These are phyloP conservation scores for Asarcornis scutulata DNA, from an alignment of 2,113 vertebrate species.

Conservation along the genomic window DNA sequence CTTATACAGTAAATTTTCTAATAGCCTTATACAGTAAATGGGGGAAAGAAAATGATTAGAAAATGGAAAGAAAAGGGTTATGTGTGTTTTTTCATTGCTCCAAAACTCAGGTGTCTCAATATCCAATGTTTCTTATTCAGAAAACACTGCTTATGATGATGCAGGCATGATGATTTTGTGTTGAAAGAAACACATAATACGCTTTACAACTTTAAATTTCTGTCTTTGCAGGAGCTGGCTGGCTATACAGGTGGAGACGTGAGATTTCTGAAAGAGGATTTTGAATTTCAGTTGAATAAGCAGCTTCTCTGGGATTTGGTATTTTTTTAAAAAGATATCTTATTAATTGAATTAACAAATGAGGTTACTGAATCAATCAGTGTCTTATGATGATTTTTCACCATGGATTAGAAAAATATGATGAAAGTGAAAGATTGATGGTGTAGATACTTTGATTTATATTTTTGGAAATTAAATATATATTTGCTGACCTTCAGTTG, in stretches of 20 bases:
- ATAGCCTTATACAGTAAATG: not conserved
- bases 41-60: not conserved
- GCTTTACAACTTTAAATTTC: not conserved
- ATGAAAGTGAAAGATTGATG: not conserved
- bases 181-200: not conserved
- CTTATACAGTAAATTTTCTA: too few relatives aligned
- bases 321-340: constrained; percentile 16
- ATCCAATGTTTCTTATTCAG: not conserved
- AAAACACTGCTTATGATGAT: not conserved
- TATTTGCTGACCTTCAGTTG: not conserved
- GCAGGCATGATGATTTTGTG: not conserved
- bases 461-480: not conserved
- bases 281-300: constrained; percentile 92
- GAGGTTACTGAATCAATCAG: not conserved
- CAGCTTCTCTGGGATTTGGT: constrained; percentile 89
- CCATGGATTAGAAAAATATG: not conserved
- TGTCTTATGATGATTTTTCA: not conserved
- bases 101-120: not conserved
- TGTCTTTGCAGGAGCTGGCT: constrained; percentile 86
- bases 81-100: not conserved
- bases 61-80: not conserved
- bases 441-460: not conserved
- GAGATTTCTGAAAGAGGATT: constrained; percentile 93
- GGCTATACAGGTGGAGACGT: constrained; percentile 94
- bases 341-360: not conserved